phyloP scores from a whole-genome alignment of 2,113 vertebrate species.

The Tricholaema leucomelas region DNA sequence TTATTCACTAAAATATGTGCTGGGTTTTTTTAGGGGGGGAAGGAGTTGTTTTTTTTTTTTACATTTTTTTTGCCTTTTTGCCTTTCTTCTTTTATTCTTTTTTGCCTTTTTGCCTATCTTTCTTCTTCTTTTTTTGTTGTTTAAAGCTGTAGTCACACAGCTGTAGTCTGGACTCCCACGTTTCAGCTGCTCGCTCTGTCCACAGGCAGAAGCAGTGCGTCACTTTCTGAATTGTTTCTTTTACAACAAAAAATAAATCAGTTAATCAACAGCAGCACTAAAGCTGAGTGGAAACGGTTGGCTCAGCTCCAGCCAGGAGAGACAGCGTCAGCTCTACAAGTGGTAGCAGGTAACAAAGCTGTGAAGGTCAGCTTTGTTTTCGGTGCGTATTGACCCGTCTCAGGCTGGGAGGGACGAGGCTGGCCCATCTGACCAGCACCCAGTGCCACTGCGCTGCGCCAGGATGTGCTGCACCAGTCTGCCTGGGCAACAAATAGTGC shows the following conservation, averaged over 20 bases:
- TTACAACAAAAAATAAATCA: neutral
- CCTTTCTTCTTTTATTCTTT: too few species aligned
- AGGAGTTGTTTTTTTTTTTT: too few species aligned
- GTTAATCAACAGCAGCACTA: constrained; percentile 42
- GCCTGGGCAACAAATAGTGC: neutral
- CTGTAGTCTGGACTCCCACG: constrained; percentile 72
- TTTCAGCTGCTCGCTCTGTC: constrained; percentile 73
- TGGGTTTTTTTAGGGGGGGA: too few species aligned
- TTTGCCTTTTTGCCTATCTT: too few species aligned
- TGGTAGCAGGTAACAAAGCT: neutral
- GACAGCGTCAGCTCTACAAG: neutral
- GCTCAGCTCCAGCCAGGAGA: neutral
- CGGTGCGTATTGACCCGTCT: fast-evolving
- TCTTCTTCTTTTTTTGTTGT: neutral
- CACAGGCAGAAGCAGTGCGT: constrained; percentile 66
- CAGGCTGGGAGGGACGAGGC: neutral
- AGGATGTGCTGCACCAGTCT: neutral
- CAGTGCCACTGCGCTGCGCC: fast-evolving
- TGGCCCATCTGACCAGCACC: neutral
- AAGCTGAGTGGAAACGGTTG: neutral
- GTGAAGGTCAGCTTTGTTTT: neutral
- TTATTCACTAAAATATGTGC: too few species aligned
- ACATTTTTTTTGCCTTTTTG: too few species aligned
- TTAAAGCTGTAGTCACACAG: constrained; percentile 64
- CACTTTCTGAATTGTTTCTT: constrained; percentile 63